These are phyloP conservation scores for Anser brachyrhynchus DNA, from an alignment of 2,113 vertebrate species.

Conservation along the genomic window DNA sequence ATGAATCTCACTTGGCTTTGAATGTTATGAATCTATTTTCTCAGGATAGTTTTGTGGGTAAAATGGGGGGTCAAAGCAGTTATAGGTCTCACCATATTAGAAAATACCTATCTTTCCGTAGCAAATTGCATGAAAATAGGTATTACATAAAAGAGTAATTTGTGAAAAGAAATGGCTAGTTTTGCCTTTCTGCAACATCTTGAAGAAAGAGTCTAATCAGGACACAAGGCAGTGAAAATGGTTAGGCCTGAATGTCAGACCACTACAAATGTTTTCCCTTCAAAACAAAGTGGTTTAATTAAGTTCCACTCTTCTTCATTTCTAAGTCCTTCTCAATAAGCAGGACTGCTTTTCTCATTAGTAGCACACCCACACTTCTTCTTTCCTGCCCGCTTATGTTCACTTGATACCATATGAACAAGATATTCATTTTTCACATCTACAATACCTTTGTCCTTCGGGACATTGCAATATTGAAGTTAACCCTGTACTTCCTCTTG, in stretches of 20 bases:
- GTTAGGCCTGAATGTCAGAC: neutral
- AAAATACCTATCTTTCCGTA: neutral
- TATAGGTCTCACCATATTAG: neutral
- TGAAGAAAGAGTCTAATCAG: neutral
- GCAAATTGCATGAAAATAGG: neutral
- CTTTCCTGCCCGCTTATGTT: neutral
- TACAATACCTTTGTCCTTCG: neutral
- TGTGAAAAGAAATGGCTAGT: neutral
- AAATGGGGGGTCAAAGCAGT: neutral
- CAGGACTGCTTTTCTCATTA: neutral
- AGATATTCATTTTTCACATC: neutral
- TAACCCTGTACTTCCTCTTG: neutral
- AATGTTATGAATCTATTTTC: neutral
- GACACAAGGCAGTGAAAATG: neutral
- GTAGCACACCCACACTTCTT: neutral
- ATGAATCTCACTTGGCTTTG: neutral
- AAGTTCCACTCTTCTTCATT: neutral
- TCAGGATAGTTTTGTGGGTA: neutral
- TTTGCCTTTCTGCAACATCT: too few relatives aligned
- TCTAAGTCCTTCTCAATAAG: neutral
- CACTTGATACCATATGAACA: neutral
- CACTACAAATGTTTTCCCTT: neutral
- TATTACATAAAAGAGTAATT: neutral
- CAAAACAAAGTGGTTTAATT: neutral
- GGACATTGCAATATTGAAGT: neutral